Percentiles rank a stretch among this genome's conserved stretches.
Conservation (phyloP, 2,797 vertebrate genomes). For the Cottoperca gobio region DNA sequence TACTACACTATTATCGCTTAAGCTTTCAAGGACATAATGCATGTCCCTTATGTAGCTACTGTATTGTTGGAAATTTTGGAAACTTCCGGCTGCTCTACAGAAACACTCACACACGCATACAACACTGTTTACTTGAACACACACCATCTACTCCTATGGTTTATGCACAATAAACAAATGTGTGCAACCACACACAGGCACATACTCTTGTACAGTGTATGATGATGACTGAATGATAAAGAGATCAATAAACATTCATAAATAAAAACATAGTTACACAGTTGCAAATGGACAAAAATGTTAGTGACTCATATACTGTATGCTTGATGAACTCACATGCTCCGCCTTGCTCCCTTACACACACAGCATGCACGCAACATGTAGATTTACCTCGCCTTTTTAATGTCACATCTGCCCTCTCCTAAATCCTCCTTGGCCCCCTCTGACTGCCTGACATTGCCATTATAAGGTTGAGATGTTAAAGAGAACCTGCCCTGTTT, state of each 20-base stretch:
- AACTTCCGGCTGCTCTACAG: too few relatives aligned
- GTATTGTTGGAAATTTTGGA: too few relatives aligned
- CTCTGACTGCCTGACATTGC: conserved; percentile 12
- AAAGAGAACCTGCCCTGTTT: conserved; percentile 21
- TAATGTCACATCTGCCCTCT: conserved; percentile 32
- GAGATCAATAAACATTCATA: neutral
- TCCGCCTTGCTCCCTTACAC: neutral
- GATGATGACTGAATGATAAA: too few relatives aligned
- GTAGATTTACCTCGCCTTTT: conserved; percentile 37
- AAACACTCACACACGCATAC: too few relatives aligned
- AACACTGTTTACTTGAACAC: too few relatives aligned
- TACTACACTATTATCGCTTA: too few relatives aligned
- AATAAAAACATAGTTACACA: neutral
- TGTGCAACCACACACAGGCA: too few relatives aligned
- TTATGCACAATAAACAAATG: too few relatives aligned
- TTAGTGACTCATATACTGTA: neutral
- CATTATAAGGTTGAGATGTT: conserved; percentile 3
- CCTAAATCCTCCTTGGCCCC: neutral
- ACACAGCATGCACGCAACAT: conserved; percentile 1
- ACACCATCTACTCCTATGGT: too few relatives aligned
- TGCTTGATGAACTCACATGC: neutral
- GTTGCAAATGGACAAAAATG: neutral
- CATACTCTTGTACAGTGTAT: too few relatives aligned
- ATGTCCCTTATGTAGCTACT: too few relatives aligned
- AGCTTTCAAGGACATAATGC: too few relatives aligned